A percentile compares a stretch with the other conserved stretches of the same genome.
phyloP scores from a whole-genome alignment of 2,797 vertebrate genomes.

The Vireo griseus region DNA sequence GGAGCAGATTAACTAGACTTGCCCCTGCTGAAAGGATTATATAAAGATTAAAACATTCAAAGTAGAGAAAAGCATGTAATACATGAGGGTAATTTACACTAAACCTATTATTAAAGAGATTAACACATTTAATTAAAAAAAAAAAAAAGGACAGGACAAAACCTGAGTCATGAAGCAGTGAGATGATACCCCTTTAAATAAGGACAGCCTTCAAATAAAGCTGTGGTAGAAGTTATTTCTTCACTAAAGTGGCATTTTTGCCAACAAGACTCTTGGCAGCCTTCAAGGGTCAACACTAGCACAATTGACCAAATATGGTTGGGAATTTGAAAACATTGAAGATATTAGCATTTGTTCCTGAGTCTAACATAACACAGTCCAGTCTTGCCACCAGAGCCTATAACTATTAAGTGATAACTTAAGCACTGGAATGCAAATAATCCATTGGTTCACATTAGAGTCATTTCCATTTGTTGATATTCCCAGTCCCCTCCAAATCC shows the following conservation, averaged over 20 bases:
- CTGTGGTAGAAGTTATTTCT: constrained; percentile 64
- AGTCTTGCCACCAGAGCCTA: constrained; percentile 69
- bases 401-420: constrained; percentile 73
- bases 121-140: constrained; percentile 23
- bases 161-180: background rate
- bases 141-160: background rate
- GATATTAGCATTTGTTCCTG: constrained; percentile 75
- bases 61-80: constrained; percentile 11
- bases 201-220: constrained; percentile 56
- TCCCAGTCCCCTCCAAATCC: constrained; percentile 69
- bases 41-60: constrained; percentile 38
- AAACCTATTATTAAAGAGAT: constrained; percentile 40
- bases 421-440: constrained; percentile 74
- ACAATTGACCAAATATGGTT: constrained; percentile 79
- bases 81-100: background rate
- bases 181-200: constrained; percentile 46
- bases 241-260: constrained; percentile 76
- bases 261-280: constrained; percentile 76
- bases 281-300: constrained; percentile 44
- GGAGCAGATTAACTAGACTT: constrained; percentile 18
- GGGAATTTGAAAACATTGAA: constrained; percentile 75
- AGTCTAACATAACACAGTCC: constrained; percentile 74
- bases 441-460: constrained; percentile 74
- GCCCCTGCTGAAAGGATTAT: constrained; percentile 36
- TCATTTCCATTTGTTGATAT: constrained; percentile 73